These are phyloP conservation scores for Troides oblongomaculatus DNA, from an alignment of 2,888 invertebrate genomes.

Conservation along the genomic window DNA sequence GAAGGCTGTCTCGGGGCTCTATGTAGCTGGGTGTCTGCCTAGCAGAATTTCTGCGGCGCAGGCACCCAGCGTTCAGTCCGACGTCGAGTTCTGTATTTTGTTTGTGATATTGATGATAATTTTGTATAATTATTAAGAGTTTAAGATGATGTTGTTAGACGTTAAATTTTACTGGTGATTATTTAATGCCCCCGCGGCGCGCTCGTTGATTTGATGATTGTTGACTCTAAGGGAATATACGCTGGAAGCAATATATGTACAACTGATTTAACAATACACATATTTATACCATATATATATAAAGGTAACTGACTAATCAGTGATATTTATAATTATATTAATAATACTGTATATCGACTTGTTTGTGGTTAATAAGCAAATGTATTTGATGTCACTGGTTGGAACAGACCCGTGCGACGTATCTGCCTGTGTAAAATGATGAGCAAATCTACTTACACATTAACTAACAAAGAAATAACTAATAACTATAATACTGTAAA, in stretches of 20 bases:
- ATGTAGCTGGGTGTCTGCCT: no score
- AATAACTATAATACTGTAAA: no score
- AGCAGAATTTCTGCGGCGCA: no score
- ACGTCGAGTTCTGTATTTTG: constrained; percentile 61
- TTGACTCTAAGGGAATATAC: constrained; percentile 23
- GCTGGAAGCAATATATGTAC: constrained; percentile 27
- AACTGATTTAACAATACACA: constrained; percentile 14
- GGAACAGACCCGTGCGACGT: neutral
- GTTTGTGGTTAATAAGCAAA: constrained; percentile 27
- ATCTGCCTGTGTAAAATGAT: neutral
- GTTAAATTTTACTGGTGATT: constrained; percentile 70
- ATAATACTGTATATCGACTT: constrained; percentile 17
- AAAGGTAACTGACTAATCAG: constrained; percentile 12
- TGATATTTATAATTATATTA: constrained; percentile 12
- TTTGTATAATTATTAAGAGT: constrained; percentile 73
- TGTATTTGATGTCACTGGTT: constrained; percentile 18
- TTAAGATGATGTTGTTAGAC: constrained; percentile 69
- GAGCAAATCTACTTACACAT: constrained; percentile 1
- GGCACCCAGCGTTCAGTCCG: constrained; percentile 21
- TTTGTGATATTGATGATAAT: constrained; percentile 78
- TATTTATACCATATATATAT: constrained; percentile 22
- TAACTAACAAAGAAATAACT: neutral
- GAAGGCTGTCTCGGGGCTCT: neutral
- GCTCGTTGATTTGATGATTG: constrained; percentile 41
- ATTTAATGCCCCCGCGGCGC: constrained; percentile 53